Percentiles rank a stretch among this genome's conserved stretches.
Conservation (phyloP, 2,888 invertebrate genomes). For the Dicycla oo region DNA sequence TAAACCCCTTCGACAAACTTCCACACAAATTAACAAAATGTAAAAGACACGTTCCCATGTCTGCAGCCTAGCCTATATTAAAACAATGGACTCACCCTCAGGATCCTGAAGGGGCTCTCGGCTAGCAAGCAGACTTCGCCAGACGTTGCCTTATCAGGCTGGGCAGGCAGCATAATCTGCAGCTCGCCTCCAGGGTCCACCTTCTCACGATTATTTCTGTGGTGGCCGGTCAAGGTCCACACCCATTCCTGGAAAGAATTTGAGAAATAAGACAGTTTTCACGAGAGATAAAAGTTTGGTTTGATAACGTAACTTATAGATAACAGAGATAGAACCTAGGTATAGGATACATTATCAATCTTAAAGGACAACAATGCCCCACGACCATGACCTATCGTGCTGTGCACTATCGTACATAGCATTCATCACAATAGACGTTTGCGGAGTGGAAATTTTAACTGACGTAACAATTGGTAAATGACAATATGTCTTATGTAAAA, state of each 20-base stretch:
- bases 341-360: not conserved
- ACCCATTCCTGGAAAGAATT: slow-evolving; percentile 83
- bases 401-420: not conserved
- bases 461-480: not conserved
- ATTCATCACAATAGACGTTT: not conserved
- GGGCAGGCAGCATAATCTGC: slow-evolving; percentile 90
- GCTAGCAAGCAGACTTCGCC: slow-evolving; percentile 93
- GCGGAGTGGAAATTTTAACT: not conserved
- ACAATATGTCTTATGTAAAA: no score
- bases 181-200: slow-evolving; percentile 85
- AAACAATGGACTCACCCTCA: slow-evolving; percentile 90
- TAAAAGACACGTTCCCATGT: no score
- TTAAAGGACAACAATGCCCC: not conserved
- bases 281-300: no score
- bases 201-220: slow-evolving; percentile 72
- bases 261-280: not conserved
- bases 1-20: not conserved
- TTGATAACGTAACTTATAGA: not conserved
- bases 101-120: slow-evolving; percentile 93
- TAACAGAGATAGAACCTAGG: not conserved
- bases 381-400: not conserved
- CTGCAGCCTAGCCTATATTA: not conserved
- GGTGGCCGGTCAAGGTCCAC: slow-evolving; percentile 76
- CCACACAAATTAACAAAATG: no score
- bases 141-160: slow-evolving; percentile 71